Percentiles rank a stretch among this genome's conserved stretches.
Conservation (phyloP, 2,888 invertebrate species). For the Ctenicera cuprea region DNA sequence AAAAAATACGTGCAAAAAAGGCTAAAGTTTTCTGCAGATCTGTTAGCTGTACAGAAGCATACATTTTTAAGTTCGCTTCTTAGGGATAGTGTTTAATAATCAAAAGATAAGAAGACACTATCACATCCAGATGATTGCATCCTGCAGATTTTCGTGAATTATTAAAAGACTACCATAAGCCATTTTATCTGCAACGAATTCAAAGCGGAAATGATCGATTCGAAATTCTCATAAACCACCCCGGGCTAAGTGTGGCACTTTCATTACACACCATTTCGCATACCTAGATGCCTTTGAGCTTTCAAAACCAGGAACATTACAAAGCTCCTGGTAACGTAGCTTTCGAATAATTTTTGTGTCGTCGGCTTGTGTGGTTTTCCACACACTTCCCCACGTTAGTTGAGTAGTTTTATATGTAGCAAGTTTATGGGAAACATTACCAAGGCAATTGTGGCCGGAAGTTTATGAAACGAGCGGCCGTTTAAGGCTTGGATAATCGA, state of each 20-base stretch:
- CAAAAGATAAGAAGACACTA: too few species aligned
- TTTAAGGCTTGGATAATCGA: conserved; percentile 17
- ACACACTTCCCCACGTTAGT: too few species aligned
- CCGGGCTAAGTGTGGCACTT: conserved; percentile 22
- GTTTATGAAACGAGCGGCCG: conserved; percentile 2
- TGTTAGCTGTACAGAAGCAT: too few species aligned
- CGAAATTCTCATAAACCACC: conserved; percentile 23
- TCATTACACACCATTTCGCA: conserved; percentile 27
- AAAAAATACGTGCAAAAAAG: too few species aligned
- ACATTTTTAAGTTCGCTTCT: too few species aligned
- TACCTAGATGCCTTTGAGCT: conserved; percentile 24
- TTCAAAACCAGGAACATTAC: conserved; percentile 10
- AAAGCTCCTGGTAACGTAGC: not conserved
- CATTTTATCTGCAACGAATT: conserved; percentile 8
- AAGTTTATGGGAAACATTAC: not conserved
- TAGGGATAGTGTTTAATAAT: too few species aligned
- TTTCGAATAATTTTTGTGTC: not conserved
- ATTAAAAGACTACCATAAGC: not conserved
- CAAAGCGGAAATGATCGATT: conserved; percentile 29
- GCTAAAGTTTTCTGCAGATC: too few species aligned
- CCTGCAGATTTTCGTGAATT: not conserved
- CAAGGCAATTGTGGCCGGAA: not conserved
- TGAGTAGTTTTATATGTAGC: conserved; percentile 3
- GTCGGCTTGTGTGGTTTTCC: too few species aligned
- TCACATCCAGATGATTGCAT: too few species aligned